Base-by-base conservation (phyloP, 2,888 invertebrate species). In the Apamea epomidion region DNA sequence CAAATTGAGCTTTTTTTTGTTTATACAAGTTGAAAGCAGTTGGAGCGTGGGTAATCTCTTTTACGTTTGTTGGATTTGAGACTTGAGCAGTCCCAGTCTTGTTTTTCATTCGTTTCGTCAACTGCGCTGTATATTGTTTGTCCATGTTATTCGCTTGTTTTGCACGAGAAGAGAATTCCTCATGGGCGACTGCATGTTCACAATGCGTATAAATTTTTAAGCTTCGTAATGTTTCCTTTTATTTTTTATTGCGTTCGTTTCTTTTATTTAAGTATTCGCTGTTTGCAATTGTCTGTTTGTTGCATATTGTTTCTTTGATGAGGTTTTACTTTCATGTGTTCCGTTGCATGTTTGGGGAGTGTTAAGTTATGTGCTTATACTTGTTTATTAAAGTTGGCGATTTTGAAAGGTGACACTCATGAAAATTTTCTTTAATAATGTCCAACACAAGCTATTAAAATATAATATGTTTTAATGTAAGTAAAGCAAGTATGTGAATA, bases 21-120 rank as follows among this genome's bases (percentile, higher is more conserved):
- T 96, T 96, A 94, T 96, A 94, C 95, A 96, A 96, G 96, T 96
- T 95, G 94, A 93, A 94, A 95, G 93, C 96, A 96, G 95, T 95
- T 94, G 94, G 95, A 95, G 96, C 96, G 95, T 93, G 91, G 94
- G 96, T 97, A 97, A 97, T 97, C 96, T 96, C 95, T 95, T 96
- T 96, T 95, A 93, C 95, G 96, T 96, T 96, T 95, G 96, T 96
- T 94, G 94, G 94, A 95, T 95, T 95, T 94, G 95, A 95, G 95
- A 94, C 93, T 93, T 64, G 72, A 72, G 37, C 72, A 72, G 92
- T 76, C 82, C 67, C 76, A 89, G 91, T 93, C 92, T 94, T 93
- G 92, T 95, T 95, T 96, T 96, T 95, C 94, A 93, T 94, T 94
- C 93, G 92, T 94, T 94, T 93, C 95, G 94, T 95, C 95, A 95